Conservation (phyloP, 2,888 invertebrate genomes). For the Baronia brevicornis region DNA sequence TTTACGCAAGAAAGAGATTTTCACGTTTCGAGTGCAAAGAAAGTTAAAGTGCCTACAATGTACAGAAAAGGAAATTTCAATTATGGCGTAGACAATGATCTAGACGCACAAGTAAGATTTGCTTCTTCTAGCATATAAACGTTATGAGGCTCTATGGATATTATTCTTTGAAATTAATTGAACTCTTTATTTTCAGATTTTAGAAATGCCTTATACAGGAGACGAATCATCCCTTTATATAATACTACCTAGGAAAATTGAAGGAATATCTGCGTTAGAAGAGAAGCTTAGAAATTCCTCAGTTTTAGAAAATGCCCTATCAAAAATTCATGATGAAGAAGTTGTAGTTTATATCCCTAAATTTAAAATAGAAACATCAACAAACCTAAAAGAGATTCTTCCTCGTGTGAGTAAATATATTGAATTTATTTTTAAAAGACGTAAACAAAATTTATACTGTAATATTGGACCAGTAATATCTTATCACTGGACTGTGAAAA, state of each 20-base stretch:
- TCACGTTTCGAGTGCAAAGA: slow-evolving; percentile 67
- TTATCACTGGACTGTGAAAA: too few relatives aligned
- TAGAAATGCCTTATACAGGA: slow-evolving; percentile 84
- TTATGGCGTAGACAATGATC: slow-evolving; percentile 42
- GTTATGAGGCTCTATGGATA: not conserved
- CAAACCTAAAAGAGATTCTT: slow-evolving; percentile 77
- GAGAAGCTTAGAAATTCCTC: slow-evolving; percentile 69
- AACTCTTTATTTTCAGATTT: slow-evolving; percentile 52
- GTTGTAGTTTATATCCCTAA: slow-evolving; percentile 82
- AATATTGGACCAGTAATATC: too few relatives aligned
- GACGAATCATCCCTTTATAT: slow-evolving; percentile 81
- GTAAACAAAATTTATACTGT: not conserved
- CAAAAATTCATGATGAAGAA: slow-evolving; percentile 53
- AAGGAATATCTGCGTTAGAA: slow-evolving; percentile 78
- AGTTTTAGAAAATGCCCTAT: slow-evolving; percentile 50
- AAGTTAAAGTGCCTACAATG: slow-evolving; percentile 82
- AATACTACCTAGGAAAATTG: slow-evolving; percentile 80
- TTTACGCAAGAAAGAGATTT: slow-evolving; percentile 78
- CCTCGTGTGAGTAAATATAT: slow-evolving; percentile 69
- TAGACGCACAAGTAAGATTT: slow-evolving; percentile 45
- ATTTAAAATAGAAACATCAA: slow-evolving; percentile 85
- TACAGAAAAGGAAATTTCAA: slow-evolving; percentile 57
- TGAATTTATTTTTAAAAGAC: not conserved
- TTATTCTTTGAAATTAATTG: not conserved
- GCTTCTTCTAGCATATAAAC: not conserved